phyloP scores from a whole-genome alignment of 2,113 vertebrate genomes.

The Thinocorus orbignyianus region DNA sequence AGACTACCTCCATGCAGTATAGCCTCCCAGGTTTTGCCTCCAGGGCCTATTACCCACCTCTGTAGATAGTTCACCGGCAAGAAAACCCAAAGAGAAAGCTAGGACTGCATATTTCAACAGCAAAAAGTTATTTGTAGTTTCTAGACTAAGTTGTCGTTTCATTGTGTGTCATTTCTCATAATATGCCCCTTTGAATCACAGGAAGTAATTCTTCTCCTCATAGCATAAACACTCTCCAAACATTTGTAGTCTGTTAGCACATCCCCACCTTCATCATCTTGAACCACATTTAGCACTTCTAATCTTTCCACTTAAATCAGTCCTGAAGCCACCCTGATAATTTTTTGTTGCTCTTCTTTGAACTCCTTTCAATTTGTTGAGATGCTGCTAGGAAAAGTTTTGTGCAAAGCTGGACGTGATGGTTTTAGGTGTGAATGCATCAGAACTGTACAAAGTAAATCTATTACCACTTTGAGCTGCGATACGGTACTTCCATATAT shows the following conservation, averaged over 20 bases:
- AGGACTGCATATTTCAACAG: not conserved
- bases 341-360: not conserved
- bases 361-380: not conserved
- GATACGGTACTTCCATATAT: not conserved
- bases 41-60: not conserved
- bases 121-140: conserved; percentile 6
- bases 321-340: not conserved
- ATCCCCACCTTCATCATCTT: not conserved
- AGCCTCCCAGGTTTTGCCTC: not conserved
- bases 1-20: not conserved
- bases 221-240: conserved; percentile 1
- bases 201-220: not conserved
- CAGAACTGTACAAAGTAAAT: not conserved
- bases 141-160: conserved; percentile 27
- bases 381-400: not conserved
- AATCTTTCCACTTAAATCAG: not conserved
- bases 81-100: not conserved
- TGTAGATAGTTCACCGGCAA: not conserved
- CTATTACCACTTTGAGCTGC: not conserved
- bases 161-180: not conserved
- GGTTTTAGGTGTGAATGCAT: not conserved
- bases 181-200: not conserved
- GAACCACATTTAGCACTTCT: not conserved
- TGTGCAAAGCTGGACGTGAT: not conserved
- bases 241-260: conserved; percentile 22